Evolutionary conservation across 2,797 vertebrate species (phyloP), one percentile per base, ranked within the genome.

Genomic region (Mycteria americana): DNA sequence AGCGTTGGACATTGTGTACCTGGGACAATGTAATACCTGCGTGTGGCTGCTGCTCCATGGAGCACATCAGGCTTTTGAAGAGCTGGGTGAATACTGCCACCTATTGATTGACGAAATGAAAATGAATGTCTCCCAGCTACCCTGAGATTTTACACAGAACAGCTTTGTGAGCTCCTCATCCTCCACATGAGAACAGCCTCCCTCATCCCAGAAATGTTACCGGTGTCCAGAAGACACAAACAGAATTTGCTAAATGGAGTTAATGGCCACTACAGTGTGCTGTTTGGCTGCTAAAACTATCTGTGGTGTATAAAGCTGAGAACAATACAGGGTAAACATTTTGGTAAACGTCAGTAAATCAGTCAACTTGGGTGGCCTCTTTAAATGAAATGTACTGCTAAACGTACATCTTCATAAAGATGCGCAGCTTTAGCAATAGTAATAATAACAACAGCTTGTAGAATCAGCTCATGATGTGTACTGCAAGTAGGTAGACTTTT

Each of bases 61-160:
- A 56, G 45, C 54, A 3, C 1, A 0, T 8, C 51, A 3, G 88
- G 77, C 2, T 35, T 50, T 14, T 7, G 97, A 93, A 98, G 97
- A 96, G 7, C 95, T 88, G 96, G 91, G 97, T 64, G 97, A 90
- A 97, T 88, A 96, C 95, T 98, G 98, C 97, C 98, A 98, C 83
- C 98, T 98, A 98, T 97, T 95, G 98, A 97, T 97, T 97, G 87
- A 91, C 90, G 45, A 64, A 7, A 74, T 43, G 83, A 84, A 96
- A 94, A 69, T 24, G 63, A 93, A n/a, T 51, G 65, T 50, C 72
- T 35, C 68, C 93, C 53, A 16, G 56, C 33, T 50, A 5, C 83
- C 27, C 50, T 13, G 18, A 13, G 57, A 7, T 13, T 35, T 14
- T 2, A 0, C 15, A 30, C 21, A 2, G 37, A 63, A 14, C 60